phyloP scores from a whole-genome alignment of 2,113 vertebrate species.

The Thalassarche chlororhynchos region DNA sequence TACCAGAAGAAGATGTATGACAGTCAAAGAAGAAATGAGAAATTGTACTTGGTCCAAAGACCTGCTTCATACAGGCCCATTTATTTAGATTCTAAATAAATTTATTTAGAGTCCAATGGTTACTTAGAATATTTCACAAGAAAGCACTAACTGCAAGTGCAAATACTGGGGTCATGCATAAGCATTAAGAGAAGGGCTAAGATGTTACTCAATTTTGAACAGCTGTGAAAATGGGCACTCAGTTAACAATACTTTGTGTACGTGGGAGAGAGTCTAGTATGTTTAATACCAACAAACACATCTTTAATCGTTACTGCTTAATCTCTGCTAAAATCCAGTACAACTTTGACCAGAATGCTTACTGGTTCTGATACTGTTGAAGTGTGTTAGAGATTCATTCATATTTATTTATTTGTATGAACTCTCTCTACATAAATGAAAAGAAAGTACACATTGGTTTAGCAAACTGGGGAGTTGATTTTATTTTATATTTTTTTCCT shows the following conservation, averaged over 20 bases:
- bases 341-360: background rate
- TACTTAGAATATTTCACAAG: background rate
- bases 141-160: background rate
- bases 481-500: background rate
- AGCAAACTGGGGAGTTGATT: background rate
- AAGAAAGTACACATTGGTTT: background rate
- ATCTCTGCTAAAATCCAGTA: background rate
- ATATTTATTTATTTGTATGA: background rate
- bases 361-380: background rate
- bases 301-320: background rate
- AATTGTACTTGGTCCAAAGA: background rate
- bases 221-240: background rate
- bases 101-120: background rate
- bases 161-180: background rate
- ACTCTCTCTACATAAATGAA: background rate
- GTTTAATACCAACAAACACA: background rate
- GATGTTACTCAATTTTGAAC: background rate
- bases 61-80: background rate
- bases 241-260: background rate
- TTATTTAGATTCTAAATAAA: background rate
- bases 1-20: background rate
- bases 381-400: background rate
- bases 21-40: background rate
- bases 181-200: background rate
- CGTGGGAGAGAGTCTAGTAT: background rate